Evolutionary conservation across 2,797 vertebrate genomes (phyloP).

Genomic region (Mycteria americana): DNA sequence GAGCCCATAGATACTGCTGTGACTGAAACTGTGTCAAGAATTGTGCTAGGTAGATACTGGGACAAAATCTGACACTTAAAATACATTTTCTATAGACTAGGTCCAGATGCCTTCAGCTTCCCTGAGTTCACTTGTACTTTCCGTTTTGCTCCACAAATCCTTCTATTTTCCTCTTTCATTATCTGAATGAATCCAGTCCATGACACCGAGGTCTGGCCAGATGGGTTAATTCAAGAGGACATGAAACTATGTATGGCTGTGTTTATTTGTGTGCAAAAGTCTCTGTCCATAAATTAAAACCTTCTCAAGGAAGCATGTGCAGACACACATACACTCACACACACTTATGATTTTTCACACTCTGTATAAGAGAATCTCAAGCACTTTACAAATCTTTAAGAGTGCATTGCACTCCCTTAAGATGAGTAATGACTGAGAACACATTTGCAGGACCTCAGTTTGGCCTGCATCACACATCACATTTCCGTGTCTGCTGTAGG

Average conservation of each 20-base stretch:
- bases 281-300: conserved; percentile 20
- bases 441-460: conserved; percentile 8
- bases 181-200: neutral
- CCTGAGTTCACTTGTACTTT: neutral
- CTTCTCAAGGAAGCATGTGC: neutral
- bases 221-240: neutral
- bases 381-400: conserved; percentile 48
- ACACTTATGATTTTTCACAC: conserved; percentile 2
- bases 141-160: neutral
- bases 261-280: neutral
- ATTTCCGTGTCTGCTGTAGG: neutral
- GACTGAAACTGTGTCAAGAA: neutral
- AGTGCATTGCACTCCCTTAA: neutral
- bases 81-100: neutral
- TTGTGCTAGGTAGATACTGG: neutral
- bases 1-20: neutral
- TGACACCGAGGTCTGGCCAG: neutral
- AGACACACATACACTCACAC: neutral
- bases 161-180: neutral
- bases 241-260: neutral
- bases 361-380: conserved; percentile 16
- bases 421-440: conserved; percentile 24
- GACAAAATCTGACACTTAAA: neutral
- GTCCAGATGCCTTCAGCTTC: neutral
- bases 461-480: conserved; percentile 23